A percentile compares a stretch with the other conserved stretches of the same genome.
Conservation (phyloP, 2,888 invertebrate genomes). For the Sarcophaga rosellei region DNA sequence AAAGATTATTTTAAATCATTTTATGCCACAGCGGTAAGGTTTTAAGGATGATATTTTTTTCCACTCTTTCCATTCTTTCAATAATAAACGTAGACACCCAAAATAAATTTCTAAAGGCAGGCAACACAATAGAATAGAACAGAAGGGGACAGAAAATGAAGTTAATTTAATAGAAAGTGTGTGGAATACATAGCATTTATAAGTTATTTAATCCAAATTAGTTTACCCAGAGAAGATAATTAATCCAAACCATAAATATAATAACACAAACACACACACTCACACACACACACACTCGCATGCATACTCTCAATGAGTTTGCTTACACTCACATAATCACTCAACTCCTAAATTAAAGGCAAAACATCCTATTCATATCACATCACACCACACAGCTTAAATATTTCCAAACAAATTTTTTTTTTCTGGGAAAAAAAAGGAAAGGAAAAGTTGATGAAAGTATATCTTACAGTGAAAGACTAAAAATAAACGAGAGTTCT, state of each 20-base stretch:
- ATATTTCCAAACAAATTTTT: conserved; percentile 36
- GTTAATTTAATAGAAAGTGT: background rate
- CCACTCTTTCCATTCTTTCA: too few species aligned
- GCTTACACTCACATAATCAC: background rate
- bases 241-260: conserved; percentile 58
- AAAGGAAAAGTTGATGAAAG: conserved; percentile 1
- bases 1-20: background rate
- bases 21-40: background rate
- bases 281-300: background rate
- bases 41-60: background rate
- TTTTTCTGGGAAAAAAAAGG: background rate
- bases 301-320: background rate
- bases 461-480: background rate
- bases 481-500: background rate
- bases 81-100: too few species aligned
- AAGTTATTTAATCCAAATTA: conserved; percentile 59
- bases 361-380: background rate
- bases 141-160: too few species aligned
- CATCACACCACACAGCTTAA: conserved; percentile 30
- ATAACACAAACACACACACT: background rate
- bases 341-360: background rate
- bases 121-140: too few species aligned
- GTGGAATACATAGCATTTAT: background rate
- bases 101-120: too few species aligned
- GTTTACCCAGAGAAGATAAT: conserved; percentile 58